These are phyloP conservation scores for Leptoteleia sp. DNA, from an alignment of 1,140 invertebrate species.

Conservation along the genomic window DNA sequence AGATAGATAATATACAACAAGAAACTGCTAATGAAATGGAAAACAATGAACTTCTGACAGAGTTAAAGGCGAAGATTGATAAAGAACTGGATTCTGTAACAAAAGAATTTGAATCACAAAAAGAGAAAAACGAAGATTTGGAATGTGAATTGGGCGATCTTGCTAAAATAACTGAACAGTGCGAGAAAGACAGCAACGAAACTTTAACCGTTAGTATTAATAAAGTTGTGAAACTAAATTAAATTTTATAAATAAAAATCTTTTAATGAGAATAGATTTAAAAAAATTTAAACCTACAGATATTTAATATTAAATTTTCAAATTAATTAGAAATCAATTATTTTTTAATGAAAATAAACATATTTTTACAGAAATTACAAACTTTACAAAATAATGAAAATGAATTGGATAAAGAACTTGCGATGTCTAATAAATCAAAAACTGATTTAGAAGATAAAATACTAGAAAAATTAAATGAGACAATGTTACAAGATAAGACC, in stretches of 20 bases:
- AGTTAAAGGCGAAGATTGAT: slow-evolving; percentile 82
- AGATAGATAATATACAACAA: slow-evolving; percentile 82
- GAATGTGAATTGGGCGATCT: slow-evolving; percentile 82
- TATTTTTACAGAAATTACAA: slow-evolving; percentile 69
- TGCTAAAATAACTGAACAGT: slow-evolving; percentile 82
- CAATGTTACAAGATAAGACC: slow-evolving; percentile 85
- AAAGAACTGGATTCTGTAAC: slow-evolving; percentile 81
- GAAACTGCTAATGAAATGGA: slow-evolving; percentile 84
- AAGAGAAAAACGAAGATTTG: slow-evolving; percentile 72
- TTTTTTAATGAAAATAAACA: too few relatives aligned
- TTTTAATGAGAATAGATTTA: too few relatives aligned
- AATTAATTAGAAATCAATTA: too few relatives aligned
- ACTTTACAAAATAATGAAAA: slow-evolving; percentile 70
- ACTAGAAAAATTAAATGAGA: slow-evolving; percentile 84
- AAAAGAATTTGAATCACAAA: slow-evolving; percentile 59
- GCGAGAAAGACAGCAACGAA: slow-evolving; percentile 82
- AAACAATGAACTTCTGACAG: slow-evolving; percentile 84
- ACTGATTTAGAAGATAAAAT: slow-evolving; percentile 84
- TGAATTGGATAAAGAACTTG: slow-evolving; percentile 80
- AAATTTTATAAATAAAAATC: too few relatives aligned
- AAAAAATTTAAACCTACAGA: too few relatives aligned
- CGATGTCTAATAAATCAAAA: slow-evolving; percentile 82
- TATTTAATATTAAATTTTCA: too few relatives aligned
- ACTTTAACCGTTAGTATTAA: slow-evolving; percentile 64
- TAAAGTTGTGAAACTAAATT: too few relatives aligned